phyloP scores from a whole-genome alignment of 2,888 invertebrate species.

The Dryomyza anilis region DNA sequence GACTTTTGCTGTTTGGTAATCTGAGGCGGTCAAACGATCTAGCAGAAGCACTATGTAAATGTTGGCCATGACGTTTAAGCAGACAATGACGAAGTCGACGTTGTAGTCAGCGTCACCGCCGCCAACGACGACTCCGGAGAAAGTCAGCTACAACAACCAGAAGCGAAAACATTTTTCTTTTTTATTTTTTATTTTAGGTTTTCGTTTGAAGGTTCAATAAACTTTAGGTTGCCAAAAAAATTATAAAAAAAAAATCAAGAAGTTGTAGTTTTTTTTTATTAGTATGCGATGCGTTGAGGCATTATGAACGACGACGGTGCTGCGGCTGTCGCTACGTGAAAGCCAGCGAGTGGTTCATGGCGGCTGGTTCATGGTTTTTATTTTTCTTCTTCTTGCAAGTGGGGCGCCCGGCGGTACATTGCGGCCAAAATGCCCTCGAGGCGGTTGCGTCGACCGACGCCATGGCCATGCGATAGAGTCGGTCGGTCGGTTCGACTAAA shows the following conservation, averaged over 20 bases:
- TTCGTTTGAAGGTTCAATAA: slow-evolving; percentile 53
- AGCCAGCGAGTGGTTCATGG: neutral
- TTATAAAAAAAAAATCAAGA: neutral
- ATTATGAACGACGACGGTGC: slow-evolving; percentile 32
- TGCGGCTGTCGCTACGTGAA: slow-evolving; percentile 32
- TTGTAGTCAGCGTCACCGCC: neutral
- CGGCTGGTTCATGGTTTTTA: neutral
- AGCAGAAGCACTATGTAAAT: neutral
- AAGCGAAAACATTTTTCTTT: slow-evolving; percentile 15
- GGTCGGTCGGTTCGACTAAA: neutral
- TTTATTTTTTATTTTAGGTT: slow-evolving; percentile 2
- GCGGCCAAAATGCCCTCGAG: slow-evolving; percentile 12
- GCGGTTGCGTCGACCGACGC: neutral
- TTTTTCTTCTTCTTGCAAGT: no score
- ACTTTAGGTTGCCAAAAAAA: slow-evolving; percentile 51
- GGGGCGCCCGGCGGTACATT: neutral
- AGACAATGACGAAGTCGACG: neutral
- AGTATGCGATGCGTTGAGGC: slow-evolving; percentile 23
- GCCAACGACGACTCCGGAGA: slow-evolving; percentile 46
- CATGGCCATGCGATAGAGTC: neutral
- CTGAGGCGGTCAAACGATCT: no score
- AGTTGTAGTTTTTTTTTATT: neutral
- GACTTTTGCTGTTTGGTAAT: no score
- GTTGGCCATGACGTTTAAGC: neutral
- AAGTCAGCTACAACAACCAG: slow-evolving; percentile 45